Base-by-base conservation (phyloP, 2,888 invertebrate species). In the Tubulanus polymorphus region DNA sequence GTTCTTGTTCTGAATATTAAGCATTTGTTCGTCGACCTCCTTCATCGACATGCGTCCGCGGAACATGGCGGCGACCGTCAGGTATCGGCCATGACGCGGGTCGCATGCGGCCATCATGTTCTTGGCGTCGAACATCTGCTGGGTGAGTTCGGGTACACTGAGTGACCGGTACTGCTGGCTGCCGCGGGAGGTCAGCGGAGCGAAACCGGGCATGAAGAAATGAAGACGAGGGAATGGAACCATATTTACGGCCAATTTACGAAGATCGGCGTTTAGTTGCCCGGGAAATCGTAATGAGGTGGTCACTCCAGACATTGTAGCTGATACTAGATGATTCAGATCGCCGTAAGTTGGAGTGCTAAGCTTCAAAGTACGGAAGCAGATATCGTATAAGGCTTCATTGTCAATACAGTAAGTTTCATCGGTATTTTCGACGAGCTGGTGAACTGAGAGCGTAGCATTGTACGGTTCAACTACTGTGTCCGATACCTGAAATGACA, bases 21-120 rank as follows among this genome's bases (percentile, higher is more conserved):
- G 85, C 92, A 94, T 94, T 78, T 88, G 87, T 57, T 88, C 88
- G 67, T 88, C 88, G 12, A 90, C 89, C 75, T 91, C 91, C 73
- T 92, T 92, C 91, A 91, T 92, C 65, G 91, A 91, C 90, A 92
- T 90, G 72, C 89, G 85, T 1, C 90, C 91, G 56, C 91, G 85
- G 85, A 91, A 91, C 75, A 90, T 88, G 67, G 88, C 87, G 30
- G 90, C 89, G 15, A 87, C 89, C 0, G 90, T 90, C 56, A 90
- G 82, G 79, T 90, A 90, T 67, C 91, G 85, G 46, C 91, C 91
- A 81, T 91, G 91, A 55, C 91, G 84, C 1, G 92, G 92, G 80
- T 92, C 92, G 79, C 92, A 92, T 5, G 92, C 92, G 48, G 92
- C 91, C 92, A 93, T 93, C 92, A 92, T 93, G 83, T 92, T 93